phyloP scores from a whole-genome alignment of 2,113 vertebrate species.

The Pongo pygmaeus region DNA sequence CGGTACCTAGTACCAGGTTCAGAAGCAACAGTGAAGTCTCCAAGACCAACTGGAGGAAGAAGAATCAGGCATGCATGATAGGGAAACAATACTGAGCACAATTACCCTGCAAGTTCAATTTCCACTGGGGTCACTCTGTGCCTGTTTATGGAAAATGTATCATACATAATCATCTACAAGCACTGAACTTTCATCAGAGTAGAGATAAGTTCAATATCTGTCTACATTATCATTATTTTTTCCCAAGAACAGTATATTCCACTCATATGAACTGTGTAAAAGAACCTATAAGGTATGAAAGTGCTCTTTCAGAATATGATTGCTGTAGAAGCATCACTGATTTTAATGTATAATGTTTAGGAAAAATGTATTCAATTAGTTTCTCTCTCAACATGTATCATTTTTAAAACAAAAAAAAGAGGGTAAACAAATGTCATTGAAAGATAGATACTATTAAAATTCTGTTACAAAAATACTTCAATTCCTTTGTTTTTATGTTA shows the following conservation, averaged over 20 bases:
- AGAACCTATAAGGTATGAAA: background rate
- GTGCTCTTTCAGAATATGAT: constrained; percentile 9
- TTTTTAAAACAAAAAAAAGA: constrained; percentile 12
- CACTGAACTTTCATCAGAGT: background rate
- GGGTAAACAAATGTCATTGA: constrained; percentile 4
- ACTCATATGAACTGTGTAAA: background rate
- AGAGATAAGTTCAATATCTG: constrained; percentile 12
- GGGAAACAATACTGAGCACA: background rate
- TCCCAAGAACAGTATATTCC: background rate
- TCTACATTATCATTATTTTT: background rate
- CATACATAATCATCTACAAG: background rate
- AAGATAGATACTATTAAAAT: constrained; percentile 40
- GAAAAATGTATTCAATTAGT: background rate
- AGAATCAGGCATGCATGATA: background rate
- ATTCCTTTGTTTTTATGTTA: constrained; percentile 34
- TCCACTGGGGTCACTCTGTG: background rate
- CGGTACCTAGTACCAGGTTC: background rate
- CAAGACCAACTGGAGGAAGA: background rate
- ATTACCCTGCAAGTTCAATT: background rate
- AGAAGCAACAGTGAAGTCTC: background rate
- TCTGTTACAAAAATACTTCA: constrained; percentile 12
- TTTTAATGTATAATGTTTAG: background rate
- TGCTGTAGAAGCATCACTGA: background rate
- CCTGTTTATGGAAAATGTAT: background rate
- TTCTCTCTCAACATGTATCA: constrained; percentile 1